These are phyloP conservation scores for Vidua chalybeata DNA, from an alignment of 2,113 vertebrate species.

Conservation along the genomic window DNA sequence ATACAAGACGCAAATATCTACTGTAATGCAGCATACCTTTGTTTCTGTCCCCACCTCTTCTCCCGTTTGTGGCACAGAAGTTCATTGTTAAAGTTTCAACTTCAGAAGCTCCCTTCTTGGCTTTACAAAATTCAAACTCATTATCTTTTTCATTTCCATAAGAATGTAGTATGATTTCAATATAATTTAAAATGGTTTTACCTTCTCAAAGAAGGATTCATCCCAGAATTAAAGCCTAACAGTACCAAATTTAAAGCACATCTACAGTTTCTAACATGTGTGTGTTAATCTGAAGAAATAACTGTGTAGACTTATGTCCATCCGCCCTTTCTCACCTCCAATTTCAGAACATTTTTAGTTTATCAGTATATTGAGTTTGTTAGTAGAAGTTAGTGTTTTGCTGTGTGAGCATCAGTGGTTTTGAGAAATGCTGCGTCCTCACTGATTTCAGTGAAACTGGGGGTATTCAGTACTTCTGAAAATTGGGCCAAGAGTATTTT, in stretches of 20 bases:
- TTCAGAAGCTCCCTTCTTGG: constrained; percentile 59
- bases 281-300: constrained; percentile 34
- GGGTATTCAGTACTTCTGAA: neutral
- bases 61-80: constrained; percentile 60
- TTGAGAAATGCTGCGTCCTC: constrained; percentile 24
- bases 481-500: constrained; percentile 23
- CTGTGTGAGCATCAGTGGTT: constrained; percentile 53
- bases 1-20: constrained; percentile 89
- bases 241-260: constrained; percentile 42
- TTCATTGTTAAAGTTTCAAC: constrained; percentile 67
- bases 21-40: constrained; percentile 85
- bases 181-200: constrained; percentile 46
- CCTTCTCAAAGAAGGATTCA: constrained; percentile 52
- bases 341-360: constrained; percentile 46
- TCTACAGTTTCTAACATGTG: constrained; percentile 7
- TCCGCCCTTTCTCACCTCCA: neutral
- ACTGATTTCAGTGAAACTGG: neutral
- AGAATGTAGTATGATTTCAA: constrained; percentile 21
- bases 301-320: neutral
- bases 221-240: constrained; percentile 22
- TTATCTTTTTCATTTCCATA: constrained; percentile 56
- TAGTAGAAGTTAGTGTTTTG: constrained; percentile 60
- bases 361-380: constrained; percentile 42
- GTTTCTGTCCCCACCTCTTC: constrained; percentile 48
- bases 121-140: constrained; percentile 68